Conservation (phyloP, 2,797 vertebrate species). For the Oreochromis grahami region DNA sequence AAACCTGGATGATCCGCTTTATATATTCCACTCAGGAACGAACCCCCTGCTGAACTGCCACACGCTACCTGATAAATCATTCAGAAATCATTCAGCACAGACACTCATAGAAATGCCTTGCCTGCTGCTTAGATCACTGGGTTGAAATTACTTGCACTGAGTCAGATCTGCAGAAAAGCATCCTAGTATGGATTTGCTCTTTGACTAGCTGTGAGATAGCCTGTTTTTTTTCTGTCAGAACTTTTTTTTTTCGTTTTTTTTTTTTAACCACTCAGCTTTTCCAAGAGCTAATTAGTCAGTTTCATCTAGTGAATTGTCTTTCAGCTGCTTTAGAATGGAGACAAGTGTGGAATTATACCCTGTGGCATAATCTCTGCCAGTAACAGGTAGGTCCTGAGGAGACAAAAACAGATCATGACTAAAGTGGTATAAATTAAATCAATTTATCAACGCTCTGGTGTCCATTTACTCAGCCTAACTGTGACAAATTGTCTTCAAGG, state of each 20-base stretch:
- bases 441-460: neutral
- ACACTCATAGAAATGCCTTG: slow-evolving; percentile 19
- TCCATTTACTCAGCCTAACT: neutral
- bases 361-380: neutral
- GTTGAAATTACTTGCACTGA: slow-evolving; percentile 43
- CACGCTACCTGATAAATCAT: slow-evolving; percentile 59
- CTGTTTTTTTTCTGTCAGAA: slow-evolving; percentile 4
- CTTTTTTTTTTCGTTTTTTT: neutral
- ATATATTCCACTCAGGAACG: slow-evolving; percentile 36
- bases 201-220: slow-evolving; percentile 14
- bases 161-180: slow-evolving; percentile 41
- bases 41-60: slow-evolving; percentile 28
- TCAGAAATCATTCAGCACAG: slow-evolving; percentile 54
- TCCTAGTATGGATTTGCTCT: slow-evolving; percentile 43
- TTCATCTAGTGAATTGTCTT: neutral
- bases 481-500: neutral
- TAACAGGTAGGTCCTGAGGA: neutral
- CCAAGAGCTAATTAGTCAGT: slow-evolving; percentile 1
- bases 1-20: slow-evolving; percentile 6
- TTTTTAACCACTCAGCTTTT: neutral
- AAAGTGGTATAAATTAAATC: neutral
- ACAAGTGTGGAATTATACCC: neutral
- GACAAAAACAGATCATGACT: neutral
- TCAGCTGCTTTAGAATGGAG: neutral
- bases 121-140: slow-evolving; percentile 29